phyloP scores from a whole-genome alignment of 1,140 invertebrate genomes.

The Danaus melanippus region DNA sequence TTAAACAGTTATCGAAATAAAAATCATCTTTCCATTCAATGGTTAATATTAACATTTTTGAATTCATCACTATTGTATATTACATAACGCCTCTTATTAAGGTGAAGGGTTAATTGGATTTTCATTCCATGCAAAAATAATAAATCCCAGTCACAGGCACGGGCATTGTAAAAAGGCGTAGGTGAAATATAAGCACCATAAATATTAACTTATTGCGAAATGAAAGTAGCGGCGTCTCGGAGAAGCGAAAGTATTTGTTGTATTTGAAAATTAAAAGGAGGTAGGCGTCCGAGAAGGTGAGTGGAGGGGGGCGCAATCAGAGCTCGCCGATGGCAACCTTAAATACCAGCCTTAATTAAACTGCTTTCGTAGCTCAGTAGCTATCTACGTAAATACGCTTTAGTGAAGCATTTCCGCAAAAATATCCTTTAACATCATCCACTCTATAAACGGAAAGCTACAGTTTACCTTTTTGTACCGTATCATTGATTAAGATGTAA shows the following conservation, averaged over 20 bases:
- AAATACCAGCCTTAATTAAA: conserved; percentile 70
- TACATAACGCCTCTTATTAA: too few relatives aligned
- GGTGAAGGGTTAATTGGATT: too few relatives aligned
- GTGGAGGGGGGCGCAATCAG: conserved; percentile 53
- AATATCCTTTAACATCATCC: conserved; percentile 43
- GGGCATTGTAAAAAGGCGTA: conserved; percentile 19
- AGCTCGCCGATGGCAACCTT: conserved; percentile 60
- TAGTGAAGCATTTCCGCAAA: conserved; percentile 48
- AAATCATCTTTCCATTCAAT: too few relatives aligned
- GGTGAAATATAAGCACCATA: conserved; percentile 18
- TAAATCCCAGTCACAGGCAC: neutral
- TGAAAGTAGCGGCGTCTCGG: conserved; percentile 40
- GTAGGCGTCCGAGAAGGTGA: conserved; percentile 38
- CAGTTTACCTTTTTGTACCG: too few relatives aligned
- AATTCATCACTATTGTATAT: too few relatives aligned
- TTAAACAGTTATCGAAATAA: too few relatives aligned
- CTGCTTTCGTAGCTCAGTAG: conserved; percentile 46
- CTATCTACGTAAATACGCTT: conserved; percentile 56
- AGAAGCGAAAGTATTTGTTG: conserved; percentile 56
- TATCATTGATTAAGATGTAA: too few relatives aligned
- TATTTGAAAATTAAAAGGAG: conserved; percentile 68
- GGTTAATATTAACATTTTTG: too few relatives aligned
- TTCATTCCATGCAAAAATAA: conserved; percentile 9
- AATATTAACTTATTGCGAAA: conserved; percentile 31
- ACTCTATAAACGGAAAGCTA: conserved; percentile 27